Percentiles rank a stretch among this genome's conserved stretches.
Evolutionary conservation across 2,888 invertebrate species (phyloP).

Genomic region (Drosophila neonasuta): DNA sequence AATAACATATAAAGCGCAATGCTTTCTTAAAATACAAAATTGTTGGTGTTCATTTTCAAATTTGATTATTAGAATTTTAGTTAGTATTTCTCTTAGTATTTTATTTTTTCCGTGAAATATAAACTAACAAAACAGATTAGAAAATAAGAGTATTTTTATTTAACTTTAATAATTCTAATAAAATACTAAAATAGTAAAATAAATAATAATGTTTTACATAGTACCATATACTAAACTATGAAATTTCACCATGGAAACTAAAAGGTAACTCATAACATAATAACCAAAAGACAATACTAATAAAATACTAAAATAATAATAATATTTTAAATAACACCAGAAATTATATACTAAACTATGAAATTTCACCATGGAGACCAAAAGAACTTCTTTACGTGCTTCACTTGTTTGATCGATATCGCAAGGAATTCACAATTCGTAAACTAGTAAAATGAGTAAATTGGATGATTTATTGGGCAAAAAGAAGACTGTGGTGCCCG

Average conservation of each 20-base stretch:
- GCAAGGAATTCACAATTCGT: not conserved
- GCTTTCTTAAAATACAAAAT: not conserved
- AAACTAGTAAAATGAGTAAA: slow-evolving; percentile 83
- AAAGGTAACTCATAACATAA: too few relatives aligned
- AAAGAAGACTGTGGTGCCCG: slow-evolving; percentile 92
- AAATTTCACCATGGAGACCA: slow-evolving; percentile 30
- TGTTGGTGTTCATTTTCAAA: too few relatives aligned
- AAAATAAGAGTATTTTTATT: too few relatives aligned
- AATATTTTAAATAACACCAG: slow-evolving; percentile 10
- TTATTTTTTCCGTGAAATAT: too few relatives aligned
- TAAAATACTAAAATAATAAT: not conserved
- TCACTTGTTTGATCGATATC: slow-evolving; percentile 44
- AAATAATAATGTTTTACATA: too few relatives aligned
- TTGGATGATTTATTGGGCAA: slow-evolving; percentile 92
- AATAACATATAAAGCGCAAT: not conserved
- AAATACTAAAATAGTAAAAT: too few relatives aligned
- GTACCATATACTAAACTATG: too few relatives aligned
- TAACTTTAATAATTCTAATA: too few relatives aligned
- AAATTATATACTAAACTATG: slow-evolving; percentile 1
- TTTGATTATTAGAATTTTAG: too few relatives aligned
- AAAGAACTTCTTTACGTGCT: not conserved
- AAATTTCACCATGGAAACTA: too few relatives aligned
- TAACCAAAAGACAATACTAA: not conserved
- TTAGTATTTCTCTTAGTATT: too few relatives aligned
- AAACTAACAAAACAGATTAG: too few relatives aligned